phyloP scores from a whole-genome alignment of 2,888 invertebrate genomes.

The Eugnorisma glareosa region DNA sequence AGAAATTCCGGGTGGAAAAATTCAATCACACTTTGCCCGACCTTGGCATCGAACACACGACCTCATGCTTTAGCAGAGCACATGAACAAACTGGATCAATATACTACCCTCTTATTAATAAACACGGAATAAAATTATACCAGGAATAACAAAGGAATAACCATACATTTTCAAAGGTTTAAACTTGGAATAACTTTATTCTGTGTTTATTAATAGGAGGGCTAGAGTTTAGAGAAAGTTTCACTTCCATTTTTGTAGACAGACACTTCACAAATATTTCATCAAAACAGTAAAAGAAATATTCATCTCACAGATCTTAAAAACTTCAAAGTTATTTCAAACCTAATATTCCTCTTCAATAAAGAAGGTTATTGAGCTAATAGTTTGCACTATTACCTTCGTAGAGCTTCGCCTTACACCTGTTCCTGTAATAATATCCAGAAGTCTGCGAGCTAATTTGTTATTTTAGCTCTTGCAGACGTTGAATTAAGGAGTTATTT shows the following conservation, averaged over 20 bases:
- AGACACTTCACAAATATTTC: slow-evolving; percentile 5
- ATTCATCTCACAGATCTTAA: background rate
- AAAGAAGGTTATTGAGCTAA: slow-evolving; percentile 61
- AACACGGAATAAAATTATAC: no score
- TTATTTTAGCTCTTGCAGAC: slow-evolving; percentile 68
- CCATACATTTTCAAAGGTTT: no score
- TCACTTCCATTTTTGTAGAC: background rate
- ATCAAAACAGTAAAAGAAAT: background rate
- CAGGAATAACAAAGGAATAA: no score
- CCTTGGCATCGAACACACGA: no score
- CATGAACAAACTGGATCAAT: background rate
- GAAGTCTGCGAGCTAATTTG: slow-evolving; percentile 74
- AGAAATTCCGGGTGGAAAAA: no score
- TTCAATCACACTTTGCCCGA: no score
- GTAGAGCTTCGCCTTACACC: slow-evolving; percentile 68
- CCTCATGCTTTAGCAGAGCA: no score
- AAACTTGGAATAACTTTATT: no score
- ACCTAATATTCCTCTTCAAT: slow-evolving; percentile 61
- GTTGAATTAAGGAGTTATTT: slow-evolving; percentile 48
- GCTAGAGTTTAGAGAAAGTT: no score
- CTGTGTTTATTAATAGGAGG: no score
- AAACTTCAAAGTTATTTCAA: slow-evolving; percentile 25
- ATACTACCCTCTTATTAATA: no score
- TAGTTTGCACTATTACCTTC: slow-evolving; percentile 63
- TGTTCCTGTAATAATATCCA: slow-evolving; percentile 80